Percentiles rank a stretch among this genome's conserved stretches.
Conservation (phyloP, 37 sponge, comb jelly and placozoan genomes). For the Geodia barretti region DNA sequence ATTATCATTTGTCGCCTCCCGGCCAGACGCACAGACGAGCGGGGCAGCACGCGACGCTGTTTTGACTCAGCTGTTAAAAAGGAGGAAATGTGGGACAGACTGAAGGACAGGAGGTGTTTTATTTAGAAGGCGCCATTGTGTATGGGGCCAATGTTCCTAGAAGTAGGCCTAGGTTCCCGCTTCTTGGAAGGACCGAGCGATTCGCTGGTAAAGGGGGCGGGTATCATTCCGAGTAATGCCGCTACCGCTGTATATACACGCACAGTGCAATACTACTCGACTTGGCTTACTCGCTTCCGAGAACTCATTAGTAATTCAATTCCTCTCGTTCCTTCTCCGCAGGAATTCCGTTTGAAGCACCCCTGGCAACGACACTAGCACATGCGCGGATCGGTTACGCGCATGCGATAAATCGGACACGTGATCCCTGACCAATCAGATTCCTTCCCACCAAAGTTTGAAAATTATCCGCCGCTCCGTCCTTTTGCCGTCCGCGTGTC, state of each 20-base stretch:
- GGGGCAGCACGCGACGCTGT: no score
- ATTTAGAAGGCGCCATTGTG: neutral
- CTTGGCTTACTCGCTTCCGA: neutral
- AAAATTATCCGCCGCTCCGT: slow-evolving; percentile 15
- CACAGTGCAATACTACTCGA: neutral
- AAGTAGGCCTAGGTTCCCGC: neutral
- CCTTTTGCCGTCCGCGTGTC: no score
- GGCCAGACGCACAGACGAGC: neutral
- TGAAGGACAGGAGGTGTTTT: neutral
- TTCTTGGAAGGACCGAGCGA: neutral
- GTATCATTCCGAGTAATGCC: neutral
- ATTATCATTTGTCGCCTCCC: no score
- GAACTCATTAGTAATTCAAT: neutral
- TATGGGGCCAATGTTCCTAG: neutral
- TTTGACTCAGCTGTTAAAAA: neutral
- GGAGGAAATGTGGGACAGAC: neutral
- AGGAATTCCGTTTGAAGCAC: no score
- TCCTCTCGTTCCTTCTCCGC: no score
- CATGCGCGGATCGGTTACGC: neutral
- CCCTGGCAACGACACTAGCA: neutral
- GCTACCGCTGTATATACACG: no score
- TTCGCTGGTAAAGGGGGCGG: neutral
- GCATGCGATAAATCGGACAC: neutral
- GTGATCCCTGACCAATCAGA: slow-evolving; percentile 21
- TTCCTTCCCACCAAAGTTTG: neutral